Base-by-base conservation (phyloP, 2,113 vertebrate genomes). In the Corynorhinus townsendii region DNA sequence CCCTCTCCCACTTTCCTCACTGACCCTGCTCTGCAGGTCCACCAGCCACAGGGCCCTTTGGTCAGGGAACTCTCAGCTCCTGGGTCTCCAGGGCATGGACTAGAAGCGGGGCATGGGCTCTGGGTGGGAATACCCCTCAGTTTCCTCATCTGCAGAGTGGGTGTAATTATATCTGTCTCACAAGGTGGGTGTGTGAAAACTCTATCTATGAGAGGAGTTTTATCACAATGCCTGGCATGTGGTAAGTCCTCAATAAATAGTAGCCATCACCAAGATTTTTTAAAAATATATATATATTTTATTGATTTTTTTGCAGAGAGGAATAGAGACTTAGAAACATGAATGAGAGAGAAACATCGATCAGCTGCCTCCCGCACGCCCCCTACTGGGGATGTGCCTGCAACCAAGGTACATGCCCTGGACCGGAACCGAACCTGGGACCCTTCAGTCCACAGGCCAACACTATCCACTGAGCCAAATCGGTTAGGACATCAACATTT, bases 211-310 rank as follows among this genome's bases (percentile, higher is more conserved):
- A 15, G 11, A 88, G 75, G 3, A 56, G 10, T 30, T 77, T 77
- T 43, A 16, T 43, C 24, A 16, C 5, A 11, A 47, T 28, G 47
- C 11, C 45, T 33, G 35, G 35, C 40, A 80, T 3, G 12, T n/a
- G 11, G 4, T 24, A 84, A 83, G 33, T 33, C 30, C 33, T 64
- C 11, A 71, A 33, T 79, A 59, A 52, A 82, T 49, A 89, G 43
- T 38, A 73, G 16, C 22, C 19, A 69, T n/a, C 7, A 4, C 64
- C 33, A 47, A 45, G 26, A 40, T 69, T 35, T 82, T 90, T 62
- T 7, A 38, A 89, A 96, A 77, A 76, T n/a, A 81, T 62, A 91
- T 52, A 56, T 52, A 52, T 52, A 52, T 52, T 52, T 52, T 19
- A 52, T 19, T 56, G 7, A 8, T 22, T 22, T 56, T 56, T 56